phyloP scores from a whole-genome alignment of 1,140 invertebrate species.

The Listronotus oregonensis region DNA sequence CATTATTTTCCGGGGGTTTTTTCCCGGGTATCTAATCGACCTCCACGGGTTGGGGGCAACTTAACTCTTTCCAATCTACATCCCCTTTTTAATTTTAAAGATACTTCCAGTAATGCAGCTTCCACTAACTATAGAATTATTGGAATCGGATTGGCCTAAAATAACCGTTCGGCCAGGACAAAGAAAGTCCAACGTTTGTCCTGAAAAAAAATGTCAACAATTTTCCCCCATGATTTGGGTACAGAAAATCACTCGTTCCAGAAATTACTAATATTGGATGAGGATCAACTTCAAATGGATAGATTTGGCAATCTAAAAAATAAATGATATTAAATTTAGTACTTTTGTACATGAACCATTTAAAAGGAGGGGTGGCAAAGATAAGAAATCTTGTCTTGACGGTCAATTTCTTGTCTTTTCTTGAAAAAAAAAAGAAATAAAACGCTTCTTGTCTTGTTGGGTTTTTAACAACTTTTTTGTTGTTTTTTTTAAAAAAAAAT shows the following conservation, averaged over 20 bases:
- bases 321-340: too few species aligned
- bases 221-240: conserved; percentile 19
- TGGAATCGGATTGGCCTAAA: conserved; percentile 7
- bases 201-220: conserved; percentile 10
- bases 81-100: not conserved
- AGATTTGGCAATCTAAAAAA: conserved; percentile 23
- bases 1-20: conserved; percentile 52
- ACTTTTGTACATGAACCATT: too few species aligned
- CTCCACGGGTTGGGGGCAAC: conserved; percentile 2
- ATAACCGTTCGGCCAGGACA: conserved; percentile 42
- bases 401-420: too few species aligned
- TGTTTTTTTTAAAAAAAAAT: too few species aligned
- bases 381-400: too few species aligned
- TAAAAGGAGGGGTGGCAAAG: too few species aligned
- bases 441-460: too few species aligned
- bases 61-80: conserved; percentile 10
- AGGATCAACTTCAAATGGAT: conserved; percentile 13
- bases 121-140: not conserved
- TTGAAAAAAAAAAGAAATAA: too few species aligned
- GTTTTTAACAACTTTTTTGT: too few species aligned
- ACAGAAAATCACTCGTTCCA: conserved; percentile 18
- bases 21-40: conserved; percentile 15
- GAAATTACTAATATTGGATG: conserved; percentile 23
- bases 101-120: not conserved
- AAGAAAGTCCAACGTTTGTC: conserved; percentile 23